Conservation (phyloP, 2,113 vertebrate species). For the Syngnathus typhle region DNA sequence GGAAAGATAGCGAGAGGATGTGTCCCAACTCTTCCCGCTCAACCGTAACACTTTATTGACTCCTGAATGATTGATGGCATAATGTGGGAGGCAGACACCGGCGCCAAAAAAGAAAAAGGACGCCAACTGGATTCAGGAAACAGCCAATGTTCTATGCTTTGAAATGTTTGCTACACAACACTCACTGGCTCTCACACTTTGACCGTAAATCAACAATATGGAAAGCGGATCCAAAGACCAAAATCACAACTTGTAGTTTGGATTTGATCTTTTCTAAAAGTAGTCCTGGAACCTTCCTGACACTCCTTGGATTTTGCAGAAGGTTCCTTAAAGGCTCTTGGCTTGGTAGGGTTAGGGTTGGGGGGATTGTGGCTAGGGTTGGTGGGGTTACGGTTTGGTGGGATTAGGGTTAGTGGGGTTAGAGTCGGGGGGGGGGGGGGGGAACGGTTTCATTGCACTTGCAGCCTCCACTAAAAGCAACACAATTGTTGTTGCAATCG, state of each 20-base stretch:
- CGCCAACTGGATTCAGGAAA: slow-evolving; percentile 18
- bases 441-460: slow-evolving; percentile 53
- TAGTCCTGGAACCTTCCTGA: neutral
- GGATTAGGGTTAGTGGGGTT: no score
- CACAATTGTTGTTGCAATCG: slow-evolving; percentile 60
- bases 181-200: neutral
- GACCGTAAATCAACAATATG: neutral
- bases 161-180: slow-evolving; percentile 3
- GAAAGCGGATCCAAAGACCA: slow-evolving; percentile 1
- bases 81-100: slow-evolving; percentile 13
- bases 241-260: neutral
- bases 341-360: no score
- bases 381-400: no score
- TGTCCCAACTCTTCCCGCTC: slow-evolving; percentile 30
- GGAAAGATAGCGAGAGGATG: slow-evolving; percentile 26
- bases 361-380: no score
- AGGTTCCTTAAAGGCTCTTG: slow-evolving; percentile 11
- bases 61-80: slow-evolving; percentile 44
- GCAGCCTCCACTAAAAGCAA: slow-evolving; percentile 50
- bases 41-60: slow-evolving; percentile 31
- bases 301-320: neutral
- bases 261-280: neutral
- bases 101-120: slow-evolving; percentile 10
- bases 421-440: no score
- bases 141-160: slow-evolving; percentile 17